A percentile compares a stretch with the other conserved stretches of the same genome.
phyloP scores from a whole-genome alignment of 2,888 invertebrate genomes.

The Suillia variegata region DNA sequence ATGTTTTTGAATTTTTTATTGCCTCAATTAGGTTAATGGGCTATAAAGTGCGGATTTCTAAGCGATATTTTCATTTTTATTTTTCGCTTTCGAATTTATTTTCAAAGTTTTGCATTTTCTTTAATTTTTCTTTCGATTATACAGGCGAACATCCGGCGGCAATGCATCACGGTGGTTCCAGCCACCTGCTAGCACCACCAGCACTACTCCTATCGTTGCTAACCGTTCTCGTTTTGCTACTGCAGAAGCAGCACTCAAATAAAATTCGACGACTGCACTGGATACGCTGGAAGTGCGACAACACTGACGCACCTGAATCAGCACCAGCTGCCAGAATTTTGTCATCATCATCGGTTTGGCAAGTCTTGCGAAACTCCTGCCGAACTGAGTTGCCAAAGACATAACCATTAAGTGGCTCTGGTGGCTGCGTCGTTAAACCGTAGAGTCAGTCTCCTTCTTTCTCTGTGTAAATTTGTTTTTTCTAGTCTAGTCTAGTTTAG shows the following conservation, averaged over 20 bases:
- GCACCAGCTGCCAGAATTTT: too few relatives aligned
- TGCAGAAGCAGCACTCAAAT: constrained; percentile 35
- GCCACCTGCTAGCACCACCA: constrained; percentile 45
- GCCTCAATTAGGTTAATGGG: constrained; percentile 43
- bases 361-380: background rate
- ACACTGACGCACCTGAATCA: background rate
- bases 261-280: constrained; percentile 36
- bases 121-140: constrained; percentile 18
- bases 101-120: constrained; percentile 1
- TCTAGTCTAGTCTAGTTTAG: background rate
- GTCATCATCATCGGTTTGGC: background rate
- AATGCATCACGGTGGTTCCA: constrained; percentile 74
- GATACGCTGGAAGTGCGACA: constrained; percentile 34
- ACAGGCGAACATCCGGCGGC: constrained; percentile 85
- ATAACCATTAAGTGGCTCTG: constrained; percentile 32
- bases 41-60: constrained; percentile 39
- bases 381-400: constrained; percentile 26
- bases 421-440: constrained; percentile 8
- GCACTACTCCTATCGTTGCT: constrained; percentile 44
- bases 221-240: constrained; percentile 39
- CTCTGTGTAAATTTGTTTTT: constrained; percentile 4
- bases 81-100: background rate
- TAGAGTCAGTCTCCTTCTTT: too few relatives aligned
- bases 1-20: constrained; percentile 36
- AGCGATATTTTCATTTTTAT: background rate